Conservation (phyloP, 1,140 invertebrate genomes). For the Euglossa dilemma region DNA sequence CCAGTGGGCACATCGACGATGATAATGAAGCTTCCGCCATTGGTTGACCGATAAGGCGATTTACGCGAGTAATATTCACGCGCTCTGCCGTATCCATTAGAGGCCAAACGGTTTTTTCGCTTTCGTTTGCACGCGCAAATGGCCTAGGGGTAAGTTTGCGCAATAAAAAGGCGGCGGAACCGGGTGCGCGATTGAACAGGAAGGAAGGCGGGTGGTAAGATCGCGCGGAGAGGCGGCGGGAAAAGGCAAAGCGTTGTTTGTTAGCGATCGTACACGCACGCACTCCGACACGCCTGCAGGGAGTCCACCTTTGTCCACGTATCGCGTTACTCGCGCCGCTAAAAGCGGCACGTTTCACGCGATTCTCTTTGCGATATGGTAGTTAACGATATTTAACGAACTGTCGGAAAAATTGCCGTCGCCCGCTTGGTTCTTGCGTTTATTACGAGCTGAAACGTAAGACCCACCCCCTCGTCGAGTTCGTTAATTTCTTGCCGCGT, state of each 20-base stretch:
- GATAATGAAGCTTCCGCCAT: constrained; percentile 31
- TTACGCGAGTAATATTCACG: constrained; percentile 38
- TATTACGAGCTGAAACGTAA: not conserved
- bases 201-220: not conserved
- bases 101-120: constrained; percentile 15
- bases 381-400: constrained; percentile 67
- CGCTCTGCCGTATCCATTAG: constrained; percentile 25
- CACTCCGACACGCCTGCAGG: constrained; percentile 10
- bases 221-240: not conserved
- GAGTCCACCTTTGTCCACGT: constrained; percentile 57
- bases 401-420: constrained; percentile 64
- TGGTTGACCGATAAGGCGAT: constrained; percentile 31
- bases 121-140: constrained; percentile 58
- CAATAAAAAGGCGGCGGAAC: constrained; percentile 34
- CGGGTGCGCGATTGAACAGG: not conserved
- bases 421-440: not conserved
- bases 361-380: constrained; percentile 42
- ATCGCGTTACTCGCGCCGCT: constrained; percentile 41
- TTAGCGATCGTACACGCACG: constrained; percentile 49
- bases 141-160: constrained; percentile 48
- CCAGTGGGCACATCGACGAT: constrained; percentile 11
- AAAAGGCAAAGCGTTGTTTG: constrained; percentile 41
- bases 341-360: constrained; percentile 43
- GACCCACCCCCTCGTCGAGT: too few species aligned
- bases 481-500: too few species aligned